Evolutionary conservation across 2,113 vertebrate species (phyloP).

Genomic region (Setophaga coronata): DNA sequence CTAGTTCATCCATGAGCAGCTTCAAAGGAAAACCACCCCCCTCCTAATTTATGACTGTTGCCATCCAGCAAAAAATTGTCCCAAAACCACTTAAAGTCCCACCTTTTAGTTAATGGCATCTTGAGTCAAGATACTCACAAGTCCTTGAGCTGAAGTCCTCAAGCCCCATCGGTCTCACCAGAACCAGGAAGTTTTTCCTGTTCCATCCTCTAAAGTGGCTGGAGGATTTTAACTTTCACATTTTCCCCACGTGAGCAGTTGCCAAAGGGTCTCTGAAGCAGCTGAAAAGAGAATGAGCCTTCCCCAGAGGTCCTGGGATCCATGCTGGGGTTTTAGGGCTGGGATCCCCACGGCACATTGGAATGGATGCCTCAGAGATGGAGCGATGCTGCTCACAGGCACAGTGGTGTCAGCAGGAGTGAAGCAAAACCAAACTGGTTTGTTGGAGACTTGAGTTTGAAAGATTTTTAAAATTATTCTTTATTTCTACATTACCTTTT

Average conservation of each 20-base stretch:
- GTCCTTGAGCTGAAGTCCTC: neutral
- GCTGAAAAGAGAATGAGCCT: neutral
- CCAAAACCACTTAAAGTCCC: neutral
- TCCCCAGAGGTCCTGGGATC: neutral
- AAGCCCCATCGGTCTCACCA: rapidly evolving
- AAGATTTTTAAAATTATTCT: neutral
- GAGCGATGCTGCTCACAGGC: rapidly evolving
- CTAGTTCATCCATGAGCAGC: rapidly evolving
- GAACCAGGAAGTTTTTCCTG: neutral
- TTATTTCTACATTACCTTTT: neutral
- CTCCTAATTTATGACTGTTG: neutral
- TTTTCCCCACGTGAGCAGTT: neutral
- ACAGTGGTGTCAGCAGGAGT: rapidly evolving
- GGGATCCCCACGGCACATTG: rapidly evolving
- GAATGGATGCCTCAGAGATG: neutral
- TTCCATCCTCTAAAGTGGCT: rapidly evolving
- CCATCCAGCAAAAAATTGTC: neutral
- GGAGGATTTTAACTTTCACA: neutral
- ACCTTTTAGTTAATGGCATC: neutral
- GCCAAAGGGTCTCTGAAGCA: neutral
- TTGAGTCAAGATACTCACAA: neutral
- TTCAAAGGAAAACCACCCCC: neutral
- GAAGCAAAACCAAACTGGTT: neutral
- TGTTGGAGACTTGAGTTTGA: neutral
- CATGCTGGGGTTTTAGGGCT: rapidly evolving